Evolutionary conservation across 1,140 invertebrate genomes (phyloP), one percentile per base, ranked within the genome.

Genomic region (Drosophila chauvacae): DNA sequence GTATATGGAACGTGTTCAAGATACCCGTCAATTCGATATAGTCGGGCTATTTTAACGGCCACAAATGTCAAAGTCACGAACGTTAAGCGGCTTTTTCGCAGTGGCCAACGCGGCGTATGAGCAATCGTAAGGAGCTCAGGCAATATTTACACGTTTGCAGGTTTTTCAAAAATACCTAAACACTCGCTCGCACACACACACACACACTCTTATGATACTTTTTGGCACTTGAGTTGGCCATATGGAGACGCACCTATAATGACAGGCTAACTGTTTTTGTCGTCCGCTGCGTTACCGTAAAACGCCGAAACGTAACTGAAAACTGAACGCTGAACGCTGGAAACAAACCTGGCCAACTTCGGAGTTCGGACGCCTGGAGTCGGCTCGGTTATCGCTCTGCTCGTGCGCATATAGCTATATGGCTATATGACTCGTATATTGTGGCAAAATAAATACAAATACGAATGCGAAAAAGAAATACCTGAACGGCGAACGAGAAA

Each of bases 231-330:
- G 78, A 58, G 41, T 13, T 35, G 44, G 23, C 37, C 41, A 51
- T 20, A 42, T 44, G 60, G 48, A 53, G 56, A 65, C 65, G 66
- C 51, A 72, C 69, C 66, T 72, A 59, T 59, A 70, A 72, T 73
- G 59, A 56, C 59, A 51, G 56, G 76, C 61, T 80, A 79, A 79
- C 65, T 81, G 79, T 79, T 61, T 73, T 73, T 73, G 66, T 73
- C 62, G 58, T 79, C 71, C 69, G 85, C 81, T 85, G 81, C 85
- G 85, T 90, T 90, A 90, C 85, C 86, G 85, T 90, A 90, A 90
- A 90, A 90, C 86, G 85, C 86, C 85, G 78, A 90, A 90, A 90
- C 85, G 85, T 90, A 90, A 90, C 86, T 90, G 85, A 88, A 88
- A 84, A 78, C 85, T 71, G 64, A 72, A 58, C 28, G 50, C 28